phyloP scores from a whole-genome alignment of 2,888 invertebrate genomes.

The Itoplectis maculator region DNA sequence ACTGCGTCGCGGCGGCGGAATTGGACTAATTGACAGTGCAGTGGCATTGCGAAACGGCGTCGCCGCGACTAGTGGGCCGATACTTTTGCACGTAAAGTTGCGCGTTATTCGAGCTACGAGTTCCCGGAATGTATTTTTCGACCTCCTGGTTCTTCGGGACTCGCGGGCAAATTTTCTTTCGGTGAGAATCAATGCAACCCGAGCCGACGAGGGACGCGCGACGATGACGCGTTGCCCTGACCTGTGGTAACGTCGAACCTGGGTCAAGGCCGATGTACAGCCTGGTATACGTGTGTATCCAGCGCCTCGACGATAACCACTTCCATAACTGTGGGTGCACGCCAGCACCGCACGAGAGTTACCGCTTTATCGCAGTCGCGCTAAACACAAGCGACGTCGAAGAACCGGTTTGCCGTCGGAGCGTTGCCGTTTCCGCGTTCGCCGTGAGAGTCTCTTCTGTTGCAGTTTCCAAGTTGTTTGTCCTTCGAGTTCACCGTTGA shows the following conservation, averaged over 20 bases:
- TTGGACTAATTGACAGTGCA: conserved; percentile 1
- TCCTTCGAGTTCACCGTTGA: not conserved
- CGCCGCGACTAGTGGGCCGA: not conserved
- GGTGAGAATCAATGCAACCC: not conserved
- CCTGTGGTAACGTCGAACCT: conserved; percentile 15
- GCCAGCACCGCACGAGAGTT: not conserved
- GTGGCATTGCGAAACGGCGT: not conserved
- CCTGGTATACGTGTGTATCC: not conserved
- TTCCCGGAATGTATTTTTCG: not conserved
- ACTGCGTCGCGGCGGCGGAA: not conserved
- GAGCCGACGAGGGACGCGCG: not conserved
- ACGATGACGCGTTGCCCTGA: conserved; percentile 14
- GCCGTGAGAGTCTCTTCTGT: not conserved
- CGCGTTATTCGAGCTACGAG: not conserved
- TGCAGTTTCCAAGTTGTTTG: not conserved
- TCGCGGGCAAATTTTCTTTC: not conserved
- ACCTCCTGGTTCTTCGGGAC: not conserved
- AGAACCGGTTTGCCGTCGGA: conserved; percentile 31
- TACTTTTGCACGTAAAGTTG: not conserved
- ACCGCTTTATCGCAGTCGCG: conserved; percentile 9
- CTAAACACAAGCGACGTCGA: not conserved
- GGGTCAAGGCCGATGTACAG: conserved; percentile 42
- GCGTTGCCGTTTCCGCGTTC: conserved; percentile 1
- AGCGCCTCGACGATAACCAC: not conserved
- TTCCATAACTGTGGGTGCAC: not conserved